A percentile compares a stretch with the other conserved stretches of the same genome.
These are phyloP conservation scores for Gymnoscopelus braueri DNA, from an alignment of 2,797 vertebrate genomes.

Conservation along the genomic window DNA sequence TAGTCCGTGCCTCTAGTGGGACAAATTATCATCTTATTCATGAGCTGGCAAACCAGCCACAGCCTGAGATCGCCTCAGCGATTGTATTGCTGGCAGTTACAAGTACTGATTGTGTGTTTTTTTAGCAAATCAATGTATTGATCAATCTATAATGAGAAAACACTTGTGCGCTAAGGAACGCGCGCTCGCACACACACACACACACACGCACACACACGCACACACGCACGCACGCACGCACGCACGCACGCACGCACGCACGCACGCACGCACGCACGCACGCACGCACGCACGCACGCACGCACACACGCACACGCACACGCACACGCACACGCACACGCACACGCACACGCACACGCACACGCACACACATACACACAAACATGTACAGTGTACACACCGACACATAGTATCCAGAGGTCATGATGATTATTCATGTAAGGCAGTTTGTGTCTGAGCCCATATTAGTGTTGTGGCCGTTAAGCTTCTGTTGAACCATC, in stretches of 20 bases:
- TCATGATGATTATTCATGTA: slow-evolving; percentile 58
- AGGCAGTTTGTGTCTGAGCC: slow-evolving; percentile 32
- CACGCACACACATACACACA: neutral
- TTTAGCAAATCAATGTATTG: slow-evolving; percentile 62
- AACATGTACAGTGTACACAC: neutral
- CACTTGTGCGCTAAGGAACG: neutral
- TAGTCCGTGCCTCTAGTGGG: slow-evolving; percentile 56
- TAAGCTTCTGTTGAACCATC: slow-evolving; percentile 52
- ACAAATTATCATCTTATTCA: slow-evolving; percentile 69
- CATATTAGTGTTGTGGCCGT: slow-evolving; percentile 55
- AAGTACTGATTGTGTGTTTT: slow-evolving; percentile 49
- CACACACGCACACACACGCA: slow-evolving; percentile 1
- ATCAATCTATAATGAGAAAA: slow-evolving; percentile 54
- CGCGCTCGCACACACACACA: neutral
- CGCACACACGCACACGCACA: too few species aligned
- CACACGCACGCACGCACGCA: slow-evolving; percentile 13
- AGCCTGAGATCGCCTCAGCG: slow-evolving; percentile 30
- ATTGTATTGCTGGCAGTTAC: slow-evolving; percentile 51
- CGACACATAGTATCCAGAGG: slow-evolving; percentile 43
- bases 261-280: too few species aligned
- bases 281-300: too few species aligned
- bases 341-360: too few species aligned
- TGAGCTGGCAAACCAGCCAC: slow-evolving; percentile 60
- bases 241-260: too few species aligned
- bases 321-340: too few species aligned